Percentiles rank a stretch among this genome's conserved stretches.
These are phyloP conservation scores for Aporrectodea caliginosa DNA, from an alignment of 1,140 invertebrate species.

Conservation along the genomic window DNA sequence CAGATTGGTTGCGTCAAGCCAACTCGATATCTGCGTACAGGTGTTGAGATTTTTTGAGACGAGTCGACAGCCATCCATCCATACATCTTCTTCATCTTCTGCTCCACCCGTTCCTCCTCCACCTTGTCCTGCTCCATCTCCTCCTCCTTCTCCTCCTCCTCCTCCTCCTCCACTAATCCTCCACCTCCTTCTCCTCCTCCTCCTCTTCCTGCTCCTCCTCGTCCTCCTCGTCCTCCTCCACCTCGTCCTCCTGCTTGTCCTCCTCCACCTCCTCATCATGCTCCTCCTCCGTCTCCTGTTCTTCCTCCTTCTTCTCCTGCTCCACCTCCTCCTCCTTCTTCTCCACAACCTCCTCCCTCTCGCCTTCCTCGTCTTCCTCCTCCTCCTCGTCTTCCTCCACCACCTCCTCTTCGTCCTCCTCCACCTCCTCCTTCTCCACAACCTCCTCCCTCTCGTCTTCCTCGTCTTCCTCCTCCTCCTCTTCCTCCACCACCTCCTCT, in stretches of 20 bases:
- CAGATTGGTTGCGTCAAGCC: not conserved
- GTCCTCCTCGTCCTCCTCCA: conserved; percentile 23
- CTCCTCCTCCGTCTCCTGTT: no score
- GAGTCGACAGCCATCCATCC: not conserved
- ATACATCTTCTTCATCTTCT: conserved; percentile 4
- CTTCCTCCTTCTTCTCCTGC: conserved; percentile 24
- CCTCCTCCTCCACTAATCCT: conserved; percentile 23
- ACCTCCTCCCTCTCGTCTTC: no score
- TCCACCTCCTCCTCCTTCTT: conserved; percentile 6
- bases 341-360: no score
- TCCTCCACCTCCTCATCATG: conserved; percentile 25
- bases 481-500: no score
- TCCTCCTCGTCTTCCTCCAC: no score
- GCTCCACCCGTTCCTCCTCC: conserved; percentile 23
- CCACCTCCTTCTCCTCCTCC: no score
- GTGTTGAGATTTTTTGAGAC: not conserved
- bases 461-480: no score
- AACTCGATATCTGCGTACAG: not conserved
- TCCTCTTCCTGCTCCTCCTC: no score
- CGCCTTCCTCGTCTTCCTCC: conserved; percentile 25
- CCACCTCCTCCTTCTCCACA: no score
- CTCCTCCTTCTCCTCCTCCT: conserved; percentile 14
- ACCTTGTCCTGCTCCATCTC: conserved; percentile 14
- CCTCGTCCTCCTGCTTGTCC: conserved; percentile 7
- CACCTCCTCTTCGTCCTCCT: no score